Percentiles rank a stretch among this genome's conserved stretches.
These are phyloP conservation scores for Rhagologus leucostigma DNA, from an alignment of 2,113 vertebrate genomes.

Conservation along the genomic window DNA sequence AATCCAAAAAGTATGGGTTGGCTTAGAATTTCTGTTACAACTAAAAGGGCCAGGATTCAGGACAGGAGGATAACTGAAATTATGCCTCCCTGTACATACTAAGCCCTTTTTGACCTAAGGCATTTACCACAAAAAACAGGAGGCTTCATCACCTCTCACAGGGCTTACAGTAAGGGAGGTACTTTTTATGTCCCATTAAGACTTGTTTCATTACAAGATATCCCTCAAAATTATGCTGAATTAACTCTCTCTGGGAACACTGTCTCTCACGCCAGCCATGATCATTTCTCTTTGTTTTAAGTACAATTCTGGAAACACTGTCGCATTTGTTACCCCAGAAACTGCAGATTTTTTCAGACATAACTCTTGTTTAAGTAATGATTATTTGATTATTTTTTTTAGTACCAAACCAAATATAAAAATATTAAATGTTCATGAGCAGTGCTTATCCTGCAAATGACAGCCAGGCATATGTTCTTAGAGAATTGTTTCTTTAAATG, in stretches of 20 bases:
- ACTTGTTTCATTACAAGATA: neutral
- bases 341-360: neutral
- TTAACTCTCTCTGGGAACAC: neutral
- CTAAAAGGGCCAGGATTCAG: neutral
- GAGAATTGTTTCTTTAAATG: constrained; percentile 14
- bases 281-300: neutral
- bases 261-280: neutral
- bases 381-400: neutral
- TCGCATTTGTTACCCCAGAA: neutral
- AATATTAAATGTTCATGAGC: neutral
- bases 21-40: constrained; percentile 16
- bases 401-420: neutral
- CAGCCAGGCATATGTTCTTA: neutral
- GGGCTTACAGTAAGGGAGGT: neutral
- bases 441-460: neutral
- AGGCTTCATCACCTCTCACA: neutral
- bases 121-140: neutral
- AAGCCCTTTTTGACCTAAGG: constrained; percentile 31
- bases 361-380: neutral
- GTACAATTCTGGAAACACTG: neutral
- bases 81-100: neutral
- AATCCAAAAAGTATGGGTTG: constrained; percentile 39
- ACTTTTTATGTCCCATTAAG: neutral
- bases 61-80: constrained; percentile 7
- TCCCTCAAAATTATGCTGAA: neutral